Conservation (phyloP, 1,140 invertebrate species). For the Bacillus rossius region DNA sequence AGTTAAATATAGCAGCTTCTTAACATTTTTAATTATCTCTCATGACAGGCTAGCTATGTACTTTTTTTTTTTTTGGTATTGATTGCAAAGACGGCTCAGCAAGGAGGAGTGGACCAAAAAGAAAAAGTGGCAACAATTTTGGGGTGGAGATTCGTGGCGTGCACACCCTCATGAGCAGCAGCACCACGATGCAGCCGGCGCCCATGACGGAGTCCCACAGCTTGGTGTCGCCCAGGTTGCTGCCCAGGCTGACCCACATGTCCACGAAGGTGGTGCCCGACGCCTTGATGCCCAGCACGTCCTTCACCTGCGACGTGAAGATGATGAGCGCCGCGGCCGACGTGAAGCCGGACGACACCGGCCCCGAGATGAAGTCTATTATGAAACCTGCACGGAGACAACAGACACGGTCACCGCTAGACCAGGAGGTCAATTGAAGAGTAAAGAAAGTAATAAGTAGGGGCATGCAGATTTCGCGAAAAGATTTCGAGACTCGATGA, state of each 20-base stretch:
- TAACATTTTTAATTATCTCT: too few species aligned
- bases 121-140: too few species aligned
- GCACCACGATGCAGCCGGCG: constrained; percentile 58
- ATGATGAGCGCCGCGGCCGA: constrained; percentile 90
- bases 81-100: too few species aligned
- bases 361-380: constrained; percentile 89
- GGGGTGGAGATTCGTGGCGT: too few species aligned
- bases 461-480: too few species aligned
- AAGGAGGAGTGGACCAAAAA: too few species aligned
- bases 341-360: constrained; percentile 89
- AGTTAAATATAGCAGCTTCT: too few species aligned
- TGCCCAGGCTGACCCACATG: constrained; percentile 60
- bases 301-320: constrained; percentile 81
- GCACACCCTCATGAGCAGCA: constrained; percentile 63
- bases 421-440: too few species aligned
- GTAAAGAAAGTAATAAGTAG: too few species aligned
- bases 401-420: not conserved
- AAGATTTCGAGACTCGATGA: too few species aligned
- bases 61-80: too few species aligned
- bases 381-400: constrained; percentile 63
- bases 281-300: constrained; percentile 73
- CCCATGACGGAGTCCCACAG: constrained; percentile 64
- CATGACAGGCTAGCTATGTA: too few species aligned
- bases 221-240: constrained; percentile 52
- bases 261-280: constrained; percentile 65